These are phyloP conservation scores for Polydrusus pterygomalis DNA, from an alignment of 2,888 invertebrate genomes.

Conservation along the genomic window DNA sequence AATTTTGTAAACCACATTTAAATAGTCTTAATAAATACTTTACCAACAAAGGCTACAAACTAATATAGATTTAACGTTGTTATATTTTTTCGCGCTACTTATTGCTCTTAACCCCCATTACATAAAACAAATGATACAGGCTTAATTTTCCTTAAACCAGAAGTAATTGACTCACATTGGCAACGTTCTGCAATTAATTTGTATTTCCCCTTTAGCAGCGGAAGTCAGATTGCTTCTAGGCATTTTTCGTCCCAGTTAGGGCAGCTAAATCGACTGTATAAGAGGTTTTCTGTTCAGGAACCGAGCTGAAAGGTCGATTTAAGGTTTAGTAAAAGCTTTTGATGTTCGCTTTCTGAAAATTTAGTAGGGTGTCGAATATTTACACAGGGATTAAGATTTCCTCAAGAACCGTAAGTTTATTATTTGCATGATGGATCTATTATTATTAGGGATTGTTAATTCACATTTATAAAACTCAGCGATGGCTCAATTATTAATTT, in stretches of 20 bases:
- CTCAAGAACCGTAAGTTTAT: background rate
- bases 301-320: conserved; percentile 8
- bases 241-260: conserved; percentile 10
- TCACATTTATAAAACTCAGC: too few species aligned
- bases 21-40: too few species aligned
- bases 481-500: too few species aligned
- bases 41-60: too few species aligned
- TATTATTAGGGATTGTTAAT: too few species aligned
- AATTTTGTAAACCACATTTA: too few species aligned
- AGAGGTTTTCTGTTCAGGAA: conserved; percentile 21
- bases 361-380: background rate
- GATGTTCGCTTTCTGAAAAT: background rate
- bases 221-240: conserved; percentile 11
- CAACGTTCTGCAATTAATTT: conserved; percentile 17
- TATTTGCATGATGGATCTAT: too few species aligned
- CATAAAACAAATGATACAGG: background rate
- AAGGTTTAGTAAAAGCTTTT: conserved; percentile 17
- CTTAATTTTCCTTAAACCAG: background rate
- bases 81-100: too few species aligned
- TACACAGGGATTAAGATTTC: background rate
- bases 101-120: background rate
- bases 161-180: background rate
- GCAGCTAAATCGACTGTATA: conserved; percentile 28
- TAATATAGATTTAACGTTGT: too few species aligned
- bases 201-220: background rate